Evolutionary conservation across 2,113 vertebrate species (phyloP).

Genomic region (Struthidea cinerea): DNA sequence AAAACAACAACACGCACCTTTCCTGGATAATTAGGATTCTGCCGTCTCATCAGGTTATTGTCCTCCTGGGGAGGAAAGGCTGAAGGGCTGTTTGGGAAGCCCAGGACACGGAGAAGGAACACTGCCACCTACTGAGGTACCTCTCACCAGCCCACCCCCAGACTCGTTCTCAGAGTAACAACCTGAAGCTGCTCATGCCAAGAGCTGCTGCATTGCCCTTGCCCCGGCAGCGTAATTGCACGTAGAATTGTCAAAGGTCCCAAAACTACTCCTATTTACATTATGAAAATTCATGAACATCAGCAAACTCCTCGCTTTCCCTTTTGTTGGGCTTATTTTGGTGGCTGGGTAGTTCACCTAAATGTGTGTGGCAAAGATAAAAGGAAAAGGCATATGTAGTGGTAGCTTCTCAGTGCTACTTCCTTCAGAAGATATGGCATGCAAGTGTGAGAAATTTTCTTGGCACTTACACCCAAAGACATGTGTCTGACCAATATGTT

Average conservation of each 20-base stretch:
- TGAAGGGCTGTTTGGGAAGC: neutral
- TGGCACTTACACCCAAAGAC: neutral
- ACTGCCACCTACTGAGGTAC: neutral
- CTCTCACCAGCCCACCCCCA: neutral
- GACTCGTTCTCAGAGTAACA: neutral
- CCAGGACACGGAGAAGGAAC: neutral
- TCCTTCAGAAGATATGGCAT: neutral
- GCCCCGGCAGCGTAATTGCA: neutral
- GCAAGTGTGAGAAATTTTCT: neutral
- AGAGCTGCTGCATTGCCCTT: neutral
- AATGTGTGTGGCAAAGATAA: neutral
- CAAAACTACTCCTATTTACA: neutral
- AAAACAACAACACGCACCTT: neutral
- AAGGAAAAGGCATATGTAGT: neutral
- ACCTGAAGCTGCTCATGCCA: accelerated
- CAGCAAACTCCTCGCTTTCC: neutral
- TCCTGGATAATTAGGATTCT: neutral
- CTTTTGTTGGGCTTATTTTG: neutral
- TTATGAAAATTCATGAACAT: neutral
- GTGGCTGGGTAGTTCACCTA: neutral
- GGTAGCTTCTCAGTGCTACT: neutral
- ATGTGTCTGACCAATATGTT: slow-evolving; percentile 35
- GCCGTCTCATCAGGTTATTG: neutral
- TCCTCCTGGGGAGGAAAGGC: neutral
- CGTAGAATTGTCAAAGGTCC: neutral